These are phyloP conservation scores for Napeogenes sylphis DNA, from an alignment of 2,888 invertebrate genomes.

Conservation along the genomic window DNA sequence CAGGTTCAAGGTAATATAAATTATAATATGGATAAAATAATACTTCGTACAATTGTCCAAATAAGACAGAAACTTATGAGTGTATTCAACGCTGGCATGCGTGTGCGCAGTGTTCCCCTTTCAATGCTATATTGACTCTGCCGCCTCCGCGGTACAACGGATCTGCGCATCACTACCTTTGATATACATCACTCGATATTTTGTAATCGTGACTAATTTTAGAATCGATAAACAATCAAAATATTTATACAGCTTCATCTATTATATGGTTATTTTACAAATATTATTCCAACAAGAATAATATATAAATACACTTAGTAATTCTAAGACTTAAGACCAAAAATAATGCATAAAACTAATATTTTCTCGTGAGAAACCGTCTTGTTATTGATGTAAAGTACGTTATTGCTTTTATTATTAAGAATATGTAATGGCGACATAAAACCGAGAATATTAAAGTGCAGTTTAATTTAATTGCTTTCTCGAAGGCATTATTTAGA, in stretches of 20 bases:
- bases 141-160: slow-evolving; percentile 37
- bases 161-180: slow-evolving; percentile 49
- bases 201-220: slow-evolving; percentile 15
- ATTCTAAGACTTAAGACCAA: not conserved
- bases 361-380: slow-evolving; percentile 1
- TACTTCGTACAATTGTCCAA: too few relatives aligned
- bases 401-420: not conserved
- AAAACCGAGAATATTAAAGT: not conserved
- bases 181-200: slow-evolving; percentile 26
- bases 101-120: slow-evolving; percentile 50
- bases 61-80: too few relatives aligned
- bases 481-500: slow-evolving; percentile 6
- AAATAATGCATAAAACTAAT: not conserved
- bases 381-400: not conserved
- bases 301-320: too few relatives aligned
- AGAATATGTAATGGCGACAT: not conserved
- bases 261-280: too few relatives aligned
- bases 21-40: too few relatives aligned
- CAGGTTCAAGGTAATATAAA: too few relatives aligned
- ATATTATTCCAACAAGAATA: too few relatives aligned
- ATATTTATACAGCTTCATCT: not conserved
- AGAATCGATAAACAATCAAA: not conserved
- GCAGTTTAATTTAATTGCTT: slow-evolving; percentile 1
- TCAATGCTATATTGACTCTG: slow-evolving; percentile 39
- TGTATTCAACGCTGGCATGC: slow-evolving; percentile 21